A percentile compares a stretch with the other conserved stretches of the same genome.
phyloP scores from a whole-genome alignment of 2,888 invertebrate species.

The Lathronympha strigana region DNA sequence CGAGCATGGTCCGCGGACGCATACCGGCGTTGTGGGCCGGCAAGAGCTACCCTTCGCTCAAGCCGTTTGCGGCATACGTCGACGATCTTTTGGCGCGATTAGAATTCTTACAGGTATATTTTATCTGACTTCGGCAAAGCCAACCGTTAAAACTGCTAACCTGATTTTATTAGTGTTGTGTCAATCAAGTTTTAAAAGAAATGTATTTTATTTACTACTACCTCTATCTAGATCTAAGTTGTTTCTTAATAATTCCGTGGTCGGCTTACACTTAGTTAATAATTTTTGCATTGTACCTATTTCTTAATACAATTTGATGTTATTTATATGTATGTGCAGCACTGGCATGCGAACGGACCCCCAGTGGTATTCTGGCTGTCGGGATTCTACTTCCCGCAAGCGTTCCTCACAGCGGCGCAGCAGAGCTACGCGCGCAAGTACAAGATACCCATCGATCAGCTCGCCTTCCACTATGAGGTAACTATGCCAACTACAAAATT shows the following conservation, averaged over 20 bases:
- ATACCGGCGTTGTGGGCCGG: slow-evolving; percentile 94
- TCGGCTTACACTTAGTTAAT: too few relatives aligned
- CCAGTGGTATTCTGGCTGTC: slow-evolving; percentile 95
- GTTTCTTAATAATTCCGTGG: too few relatives aligned
- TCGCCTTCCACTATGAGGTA: slow-evolving; percentile 92
- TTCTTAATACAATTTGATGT: too few relatives aligned
- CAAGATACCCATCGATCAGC: slow-evolving; percentile 95
- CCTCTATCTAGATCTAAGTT: too few relatives aligned
- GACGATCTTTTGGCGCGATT: slow-evolving; percentile 92
- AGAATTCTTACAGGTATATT: slow-evolving; percentile 90
- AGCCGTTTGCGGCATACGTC: slow-evolving; percentile 94
- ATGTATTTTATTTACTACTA: too few relatives aligned
- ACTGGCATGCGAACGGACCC: slow-evolving; percentile 93
- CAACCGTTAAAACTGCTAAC: not conserved
- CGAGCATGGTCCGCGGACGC: slow-evolving; percentile 91
- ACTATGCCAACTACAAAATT: not conserved
- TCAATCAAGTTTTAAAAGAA: too few relatives aligned
- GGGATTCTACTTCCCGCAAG: slow-evolving; percentile 98
- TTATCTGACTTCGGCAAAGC: not conserved
- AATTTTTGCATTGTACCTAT: too few relatives aligned
- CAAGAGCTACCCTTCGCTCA: slow-evolving; percentile 95
- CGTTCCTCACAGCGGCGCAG: slow-evolving; percentile 96
- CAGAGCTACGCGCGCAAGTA: slow-evolving; percentile 97
- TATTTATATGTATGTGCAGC: slow-evolving; percentile 67
- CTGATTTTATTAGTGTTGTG: not conserved